Percentiles rank a stretch among this genome's conserved stretches.
These are phyloP conservation scores for Myioborus miniatus DNA, from an alignment of 2,797 vertebrate genomes.

Conservation along the genomic window DNA sequence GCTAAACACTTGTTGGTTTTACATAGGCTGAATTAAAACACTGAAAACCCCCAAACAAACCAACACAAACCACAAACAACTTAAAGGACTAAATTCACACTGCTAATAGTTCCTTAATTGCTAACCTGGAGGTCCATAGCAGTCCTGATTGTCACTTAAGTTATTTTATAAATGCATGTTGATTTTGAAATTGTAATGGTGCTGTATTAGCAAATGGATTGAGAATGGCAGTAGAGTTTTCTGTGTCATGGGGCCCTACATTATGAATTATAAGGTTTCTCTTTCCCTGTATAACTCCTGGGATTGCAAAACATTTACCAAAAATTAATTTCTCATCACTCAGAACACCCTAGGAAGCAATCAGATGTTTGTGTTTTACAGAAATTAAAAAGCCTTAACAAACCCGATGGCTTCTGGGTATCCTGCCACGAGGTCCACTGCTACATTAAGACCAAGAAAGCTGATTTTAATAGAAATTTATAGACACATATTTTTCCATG, in stretches of 20 bases:
- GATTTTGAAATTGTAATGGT: conserved; percentile 47
- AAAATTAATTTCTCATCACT: conserved; percentile 22
- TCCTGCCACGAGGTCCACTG: not conserved
- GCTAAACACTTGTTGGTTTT: not conserved
- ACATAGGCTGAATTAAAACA: not conserved
- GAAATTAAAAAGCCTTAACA: conserved; percentile 14
- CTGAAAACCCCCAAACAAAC: not conserved
- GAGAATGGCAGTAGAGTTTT: conserved; percentile 5
- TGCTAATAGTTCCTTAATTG: conserved; percentile 48
- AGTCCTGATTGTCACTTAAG: conserved; percentile 39
- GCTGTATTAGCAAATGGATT: conserved; percentile 16
- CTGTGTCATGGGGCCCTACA: not conserved
- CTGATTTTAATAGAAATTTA: not conserved
- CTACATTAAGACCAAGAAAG: not conserved
- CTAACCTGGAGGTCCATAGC: conserved; percentile 50
- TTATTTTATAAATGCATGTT: conserved; percentile 32
- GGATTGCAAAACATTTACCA: conserved; percentile 23
- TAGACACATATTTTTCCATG: not conserved
- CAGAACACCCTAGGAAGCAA: not conserved
- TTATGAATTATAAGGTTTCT: conserved; percentile 15
- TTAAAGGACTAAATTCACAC: not conserved
- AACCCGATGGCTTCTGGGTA: not conserved
- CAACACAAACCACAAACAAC: not conserved
- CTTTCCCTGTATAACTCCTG: not conserved
- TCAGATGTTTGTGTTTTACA: not conserved